Evolutionary conservation across 2,888 invertebrate species (phyloP), one percentile per base, ranked within the genome.

Genomic region (Litoditis marina): DNA sequence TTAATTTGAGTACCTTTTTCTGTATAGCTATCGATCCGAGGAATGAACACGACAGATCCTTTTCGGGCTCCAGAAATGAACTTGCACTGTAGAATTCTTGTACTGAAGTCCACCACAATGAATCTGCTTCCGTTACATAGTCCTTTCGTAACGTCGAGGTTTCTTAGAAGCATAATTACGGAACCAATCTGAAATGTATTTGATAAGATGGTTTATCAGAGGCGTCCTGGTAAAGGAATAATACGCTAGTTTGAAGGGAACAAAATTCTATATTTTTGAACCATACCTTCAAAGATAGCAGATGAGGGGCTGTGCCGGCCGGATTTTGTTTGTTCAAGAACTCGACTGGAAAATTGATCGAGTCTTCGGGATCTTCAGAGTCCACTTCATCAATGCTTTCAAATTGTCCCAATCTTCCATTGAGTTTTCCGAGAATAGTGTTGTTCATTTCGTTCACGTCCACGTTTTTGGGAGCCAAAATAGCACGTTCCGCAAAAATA

Each of bases 381-480:
- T n/a, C n/a, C n/a, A n/a, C n/a, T n/a, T n/a, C n/a, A n/a, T n/a
- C n/a, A n/a, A n/a, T n/a, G n/a, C n/a, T n/a, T n/a, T n/a, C n/a
- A n/a, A n/a, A n/a, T n/a, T n/a, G n/a, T n/a, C n/a, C n/a, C n/a
- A n/a, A n/a, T n/a, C n/a, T n/a, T n/a, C n/a, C n/a, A n/a, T n/a
- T n/a, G n/a, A n/a, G 39, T 31, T 16, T 59, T 8, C 30, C 53
- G 7, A 66, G 46, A 22, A 66, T 34, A 2, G 53, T 0, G 19
- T 50, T 54, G 49, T 66, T 66, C 8, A 65, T 22, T 27, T 47
- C 7, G 13, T 60, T 34, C 3, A 53, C 58, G 22, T 62, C 34
- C 22, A 44, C 51, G 36, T 62, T 65, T 7, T 55, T 42, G 7
- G 65, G 58, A 31, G 55, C 25, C 11, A 65, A 51, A 27, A 65